Base-by-base conservation (phyloP, 2,888 invertebrate species). In the Drosophila rubida region DNA sequence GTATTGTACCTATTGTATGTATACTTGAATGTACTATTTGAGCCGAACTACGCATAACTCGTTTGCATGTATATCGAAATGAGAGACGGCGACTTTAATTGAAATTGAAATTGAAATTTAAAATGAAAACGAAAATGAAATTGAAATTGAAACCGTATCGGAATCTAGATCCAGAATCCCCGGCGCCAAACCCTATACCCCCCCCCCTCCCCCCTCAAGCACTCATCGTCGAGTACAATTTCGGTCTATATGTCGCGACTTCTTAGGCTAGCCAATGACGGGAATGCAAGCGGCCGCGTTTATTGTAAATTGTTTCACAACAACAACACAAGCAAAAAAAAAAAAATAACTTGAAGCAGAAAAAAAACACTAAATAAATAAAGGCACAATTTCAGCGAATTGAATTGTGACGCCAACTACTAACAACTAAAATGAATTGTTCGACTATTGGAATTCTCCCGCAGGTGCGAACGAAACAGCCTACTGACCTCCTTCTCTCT, bases 231-330 rank as follows among this genome's bases (percentile, higher is more conserved):
- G 35, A 49, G 32, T 27, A 37, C 44, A 37, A 44, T 61, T 58
- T 61, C 45, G 50, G 30, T 25, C 30, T 46, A 49, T 44, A 48
- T 35, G 44, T 69, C 16, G 51, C 51, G 48, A 65, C n/a, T 41
- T 53, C 46, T 53, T 50, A 32, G 62, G 51, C 50, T 55, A 58
- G 44, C 63, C 25, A 54, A 19, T 44, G 67, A 30, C 37, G 49
- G 35, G 11, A 66, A 35, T 57, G 57, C 51, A 61, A 75, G 45
- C 61, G 58, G 62, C 63, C 65, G 62, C 61, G 79, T 67, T 79
- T 71, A 79, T 74, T 79, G 82, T 82, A 79, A 79, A 79, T 79
- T 82, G 83, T 82, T 79, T 48, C 45, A 71, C 67, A 58, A 53
- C 46, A 45, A 37, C 35, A 35, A 32, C 22, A 44, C 16, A 66